A percentile compares a stretch with the other conserved stretches of the same genome.
phyloP scores from a whole-genome alignment of 1,140 invertebrate species.

The Lordiphosa collinella region DNA sequence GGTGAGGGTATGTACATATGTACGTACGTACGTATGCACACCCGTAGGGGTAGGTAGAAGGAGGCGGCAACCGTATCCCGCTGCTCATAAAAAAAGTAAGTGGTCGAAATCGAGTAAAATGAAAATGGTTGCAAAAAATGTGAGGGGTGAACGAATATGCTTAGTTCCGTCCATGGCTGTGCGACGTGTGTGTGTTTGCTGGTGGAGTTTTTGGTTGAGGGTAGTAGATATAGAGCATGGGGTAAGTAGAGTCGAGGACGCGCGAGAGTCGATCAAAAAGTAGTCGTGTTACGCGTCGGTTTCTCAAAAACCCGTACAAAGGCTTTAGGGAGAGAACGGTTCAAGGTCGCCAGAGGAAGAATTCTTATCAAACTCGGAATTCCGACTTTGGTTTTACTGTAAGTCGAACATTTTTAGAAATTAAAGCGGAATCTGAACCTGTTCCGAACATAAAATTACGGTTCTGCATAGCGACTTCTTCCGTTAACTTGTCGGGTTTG shows the following conservation, averaged over 20 bases:
- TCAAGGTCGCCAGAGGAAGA: too few relatives aligned
- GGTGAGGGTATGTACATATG: constrained; percentile 6
- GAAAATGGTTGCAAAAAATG: constrained; percentile 56
- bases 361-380: too few relatives aligned
- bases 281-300: too few relatives aligned
- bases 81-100: constrained; percentile 12
- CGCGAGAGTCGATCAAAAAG: neutral
- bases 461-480: too few relatives aligned
- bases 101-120: constrained; percentile 31
- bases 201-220: neutral
- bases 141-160: constrained; percentile 34
- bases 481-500: too few relatives aligned
- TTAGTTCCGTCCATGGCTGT: constrained; percentile 1
- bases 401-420: too few relatives aligned
- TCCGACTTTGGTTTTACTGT: too few relatives aligned
- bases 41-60: constrained; percentile 36
- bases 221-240: neutral
- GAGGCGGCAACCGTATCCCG: constrained; percentile 31
- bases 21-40: constrained; percentile 14
- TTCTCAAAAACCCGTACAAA: too few relatives aligned
- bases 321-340: too few relatives aligned
- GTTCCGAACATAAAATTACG: too few relatives aligned
- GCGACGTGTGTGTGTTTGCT: constrained; percentile 5
- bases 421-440: too few relatives aligned
- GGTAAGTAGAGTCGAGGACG: too few relatives aligned